A percentile compares a stretch with the other conserved stretches of the same genome.
These are phyloP conservation scores for Drosophila recens DNA, from an alignment of 2,888 invertebrate genomes.

Conservation along the genomic window DNA sequence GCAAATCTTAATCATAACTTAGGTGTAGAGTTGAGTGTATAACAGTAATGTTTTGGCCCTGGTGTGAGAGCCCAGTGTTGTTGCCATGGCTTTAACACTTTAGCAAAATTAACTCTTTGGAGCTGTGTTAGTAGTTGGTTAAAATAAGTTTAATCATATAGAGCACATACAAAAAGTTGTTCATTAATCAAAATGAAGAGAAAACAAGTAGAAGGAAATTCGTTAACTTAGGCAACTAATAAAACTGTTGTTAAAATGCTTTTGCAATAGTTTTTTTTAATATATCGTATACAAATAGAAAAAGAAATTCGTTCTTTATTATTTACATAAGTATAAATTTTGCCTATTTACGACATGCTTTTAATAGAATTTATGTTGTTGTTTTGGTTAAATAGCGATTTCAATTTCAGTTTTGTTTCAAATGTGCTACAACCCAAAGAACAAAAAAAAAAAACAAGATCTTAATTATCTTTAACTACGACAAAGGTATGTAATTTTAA, in stretches of 20 bases:
- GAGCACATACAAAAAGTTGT: constrained; percentile 55
- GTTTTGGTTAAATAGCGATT: constrained; percentile 48
- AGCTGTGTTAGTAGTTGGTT: constrained; percentile 71
- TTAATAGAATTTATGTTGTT: constrained; percentile 26
- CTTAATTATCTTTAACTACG: constrained; percentile 45
- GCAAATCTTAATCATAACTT: constrained; percentile 48
- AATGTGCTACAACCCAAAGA: constrained; percentile 65
- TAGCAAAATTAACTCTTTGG: constrained; percentile 36
- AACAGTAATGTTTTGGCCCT: constrained; percentile 38
- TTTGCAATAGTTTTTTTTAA: constrained; percentile 8
- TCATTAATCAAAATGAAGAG: constrained; percentile 50
- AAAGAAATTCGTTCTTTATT: constrained; percentile 35
- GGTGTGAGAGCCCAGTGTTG: constrained; percentile 16
- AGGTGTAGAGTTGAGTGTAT: constrained; percentile 46
- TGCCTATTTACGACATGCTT: constrained; percentile 62
- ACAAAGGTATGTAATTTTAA: constrained; percentile 20
- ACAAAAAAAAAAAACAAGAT: constrained; percentile 32
- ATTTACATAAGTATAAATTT: constrained; percentile 59
- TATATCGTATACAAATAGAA: constrained; percentile 29
- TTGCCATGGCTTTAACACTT: constrained; percentile 33
- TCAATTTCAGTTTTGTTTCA: constrained; percentile 31
- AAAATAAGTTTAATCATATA: constrained; percentile 59
- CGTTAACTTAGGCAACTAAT: constrained; percentile 57
- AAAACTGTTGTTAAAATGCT: constrained; percentile 53
- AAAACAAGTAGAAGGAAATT: constrained; percentile 27